phyloP scores from a whole-genome alignment of 1,140 invertebrate species.

The Pogonognathellus flavescens region DNA sequence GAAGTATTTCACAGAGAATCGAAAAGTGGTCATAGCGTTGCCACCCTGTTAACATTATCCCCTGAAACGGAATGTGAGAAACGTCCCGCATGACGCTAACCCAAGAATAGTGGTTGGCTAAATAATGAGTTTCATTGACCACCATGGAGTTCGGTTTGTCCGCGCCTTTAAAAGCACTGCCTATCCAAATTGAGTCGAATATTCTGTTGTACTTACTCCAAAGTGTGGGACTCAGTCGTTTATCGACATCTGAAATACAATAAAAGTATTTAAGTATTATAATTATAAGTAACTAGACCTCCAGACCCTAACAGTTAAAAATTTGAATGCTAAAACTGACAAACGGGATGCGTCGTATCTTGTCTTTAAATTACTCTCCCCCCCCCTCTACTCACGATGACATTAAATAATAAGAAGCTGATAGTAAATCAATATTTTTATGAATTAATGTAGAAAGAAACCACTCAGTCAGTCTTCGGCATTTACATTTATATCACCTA shows the following conservation, averaged over 20 bases:
- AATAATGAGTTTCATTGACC: slow-evolving; percentile 77
- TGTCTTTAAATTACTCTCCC: no score
- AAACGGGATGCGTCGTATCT: no score
- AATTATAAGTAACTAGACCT: no score
- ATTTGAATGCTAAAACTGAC: no score
- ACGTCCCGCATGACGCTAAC: slow-evolving; percentile 73
- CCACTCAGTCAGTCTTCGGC: no score
- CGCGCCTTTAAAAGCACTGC: slow-evolving; percentile 75
- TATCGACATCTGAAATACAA: slow-evolving; percentile 65
- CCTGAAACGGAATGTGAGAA: slow-evolving; percentile 74
- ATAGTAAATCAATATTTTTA: no score
- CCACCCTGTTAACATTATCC: slow-evolving; percentile 83
- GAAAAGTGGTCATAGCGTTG: slow-evolving; percentile 75
- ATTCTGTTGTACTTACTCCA: slow-evolving; percentile 73
- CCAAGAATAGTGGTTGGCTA: slow-evolving; percentile 81
- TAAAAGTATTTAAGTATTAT: no score
- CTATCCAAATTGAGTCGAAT: slow-evolving; percentile 75
- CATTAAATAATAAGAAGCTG: no score
- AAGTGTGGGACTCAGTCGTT: slow-evolving; percentile 68
- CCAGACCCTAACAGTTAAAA: no score
- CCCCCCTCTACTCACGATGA: no score
- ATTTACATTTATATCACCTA: no score
- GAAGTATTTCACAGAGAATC: slow-evolving; percentile 78
- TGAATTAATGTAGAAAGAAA: no score
- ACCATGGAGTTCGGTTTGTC: slow-evolving; percentile 68